Evolutionary conservation across 2,888 invertebrate genomes (phyloP), one percentile per base, ranked within the genome.

Genomic region (Trichogramma evanescens): DNA sequence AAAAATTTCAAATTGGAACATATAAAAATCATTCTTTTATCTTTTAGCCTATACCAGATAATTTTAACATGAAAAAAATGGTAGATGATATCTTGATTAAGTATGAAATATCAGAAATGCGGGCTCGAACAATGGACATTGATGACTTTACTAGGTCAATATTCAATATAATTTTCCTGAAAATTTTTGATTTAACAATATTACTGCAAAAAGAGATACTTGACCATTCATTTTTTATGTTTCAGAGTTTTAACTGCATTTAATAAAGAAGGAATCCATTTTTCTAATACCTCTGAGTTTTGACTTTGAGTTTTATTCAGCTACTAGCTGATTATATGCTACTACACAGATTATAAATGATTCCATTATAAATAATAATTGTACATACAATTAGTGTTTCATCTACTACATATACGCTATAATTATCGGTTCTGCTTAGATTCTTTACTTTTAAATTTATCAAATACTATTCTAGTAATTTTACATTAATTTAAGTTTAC

Each of bases 121-220:
- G 99, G 72, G 93, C 98, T 0, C 82, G 98, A 70, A 88, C 87
- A 5, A 93, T 99, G 96, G 95, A 96, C 74, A 88, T 92, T 67
- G 97, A 98, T 81, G 97, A 99, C 76, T 98, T 99, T 75, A 88
- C 96, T 80, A 84, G 83, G 81, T 83, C 80, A 67, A 77, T 58
- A 53, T 54, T 46, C 13, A 13, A 13, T 13, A 13, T 2, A 13
- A 13, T 13, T 13, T 13, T 13, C 13, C 2, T 13, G 13, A 13
- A 13, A 13, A 13, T 13, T 43, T 9, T 55, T 13, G 13, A 13
- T 13, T 13, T 2, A 13, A 13, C 13, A 44, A 51, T 9, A 46
- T 54, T 42, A 49, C 48, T 54, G 48, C n/a, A 6, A 48, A 54
- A 43, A 49, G 42, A 26, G n/a, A 46, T 38, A 6, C 3, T 9